Evolutionary conservation across 2,113 vertebrate genomes (phyloP).

Genomic region (Bubalus kerabau): DNA sequence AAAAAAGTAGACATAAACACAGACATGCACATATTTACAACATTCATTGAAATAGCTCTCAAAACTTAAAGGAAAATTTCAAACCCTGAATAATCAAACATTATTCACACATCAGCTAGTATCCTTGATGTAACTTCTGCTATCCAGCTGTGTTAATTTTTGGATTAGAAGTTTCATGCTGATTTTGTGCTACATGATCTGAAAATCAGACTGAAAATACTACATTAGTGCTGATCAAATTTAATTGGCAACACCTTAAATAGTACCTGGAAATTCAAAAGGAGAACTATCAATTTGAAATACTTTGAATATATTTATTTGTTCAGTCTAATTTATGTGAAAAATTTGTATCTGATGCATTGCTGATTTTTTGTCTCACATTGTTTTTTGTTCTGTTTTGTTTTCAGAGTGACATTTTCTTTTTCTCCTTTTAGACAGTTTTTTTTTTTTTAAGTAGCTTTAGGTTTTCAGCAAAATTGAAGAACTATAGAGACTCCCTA

Average conservation of each 20-base stretch:
- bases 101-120: not conserved
- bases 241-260: slow-evolving; percentile 45
- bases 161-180: slow-evolving; percentile 31
- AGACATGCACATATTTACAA: not conserved
- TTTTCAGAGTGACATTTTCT: not conserved
- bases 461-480: not conserved
- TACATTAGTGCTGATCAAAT: slow-evolving; percentile 25
- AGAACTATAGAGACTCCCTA: not conserved
- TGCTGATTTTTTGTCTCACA: not conserved
- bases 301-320: slow-evolving; percentile 39
- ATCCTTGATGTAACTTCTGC: slow-evolving; percentile 14
- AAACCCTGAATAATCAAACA: not conserved
- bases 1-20: not conserved
- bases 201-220: slow-evolving; percentile 51
- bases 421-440: not conserved
- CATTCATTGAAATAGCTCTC: not conserved
- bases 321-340: not conserved
- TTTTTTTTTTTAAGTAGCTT: not conserved
- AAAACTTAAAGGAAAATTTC: not conserved
- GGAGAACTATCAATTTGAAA: not conserved
- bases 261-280: slow-evolving; percentile 27
- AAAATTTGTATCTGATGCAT: slow-evolving; percentile 13
- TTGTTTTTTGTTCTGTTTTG: not conserved
- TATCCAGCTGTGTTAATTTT: slow-evolving; percentile 41
- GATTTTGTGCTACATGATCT: slow-evolving; percentile 41